These are phyloP conservation scores for Zaprionus davidi DNA, from an alignment of 1,140 invertebrate species.

Conservation along the genomic window DNA sequence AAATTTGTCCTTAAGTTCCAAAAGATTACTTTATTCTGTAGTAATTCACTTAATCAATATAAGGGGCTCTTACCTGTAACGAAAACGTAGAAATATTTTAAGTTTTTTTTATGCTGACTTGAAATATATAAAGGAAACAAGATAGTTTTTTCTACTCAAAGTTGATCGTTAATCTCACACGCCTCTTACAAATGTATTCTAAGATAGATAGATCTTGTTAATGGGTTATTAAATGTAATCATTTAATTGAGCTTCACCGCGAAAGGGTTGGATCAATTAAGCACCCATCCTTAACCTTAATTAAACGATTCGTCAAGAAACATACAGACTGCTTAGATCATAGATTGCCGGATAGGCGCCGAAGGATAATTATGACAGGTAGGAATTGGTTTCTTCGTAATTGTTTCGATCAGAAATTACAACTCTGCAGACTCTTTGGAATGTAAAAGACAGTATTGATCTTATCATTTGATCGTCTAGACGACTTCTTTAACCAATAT, in stretches of 20 bases:
- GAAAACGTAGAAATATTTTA: background rate
- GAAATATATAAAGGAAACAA: background rate
- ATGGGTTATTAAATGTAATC: background rate
- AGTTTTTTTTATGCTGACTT: background rate
- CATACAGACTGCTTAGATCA: background rate
- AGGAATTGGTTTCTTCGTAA: background rate
- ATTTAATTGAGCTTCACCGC: background rate
- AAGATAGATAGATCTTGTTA: background rate
- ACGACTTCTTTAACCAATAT: background rate
- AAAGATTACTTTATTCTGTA: constrained; percentile 1
- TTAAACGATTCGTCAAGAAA: background rate
- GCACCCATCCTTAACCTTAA: background rate
- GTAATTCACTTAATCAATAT: constrained; percentile 10
- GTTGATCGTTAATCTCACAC: background rate
- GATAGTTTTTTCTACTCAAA: background rate
- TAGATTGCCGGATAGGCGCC: background rate
- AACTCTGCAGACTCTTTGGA: background rate
- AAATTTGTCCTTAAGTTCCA: constrained; percentile 59
- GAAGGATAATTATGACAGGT: background rate
- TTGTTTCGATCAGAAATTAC: background rate
- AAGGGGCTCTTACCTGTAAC: background rate
- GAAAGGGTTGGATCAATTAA: background rate
- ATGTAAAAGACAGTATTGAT: background rate
- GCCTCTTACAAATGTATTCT: background rate
- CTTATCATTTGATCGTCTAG: background rate